phyloP scores from a whole-genome alignment of 35 echinoderm and acorn worm species.

The Ptychodera flava region DNA sequence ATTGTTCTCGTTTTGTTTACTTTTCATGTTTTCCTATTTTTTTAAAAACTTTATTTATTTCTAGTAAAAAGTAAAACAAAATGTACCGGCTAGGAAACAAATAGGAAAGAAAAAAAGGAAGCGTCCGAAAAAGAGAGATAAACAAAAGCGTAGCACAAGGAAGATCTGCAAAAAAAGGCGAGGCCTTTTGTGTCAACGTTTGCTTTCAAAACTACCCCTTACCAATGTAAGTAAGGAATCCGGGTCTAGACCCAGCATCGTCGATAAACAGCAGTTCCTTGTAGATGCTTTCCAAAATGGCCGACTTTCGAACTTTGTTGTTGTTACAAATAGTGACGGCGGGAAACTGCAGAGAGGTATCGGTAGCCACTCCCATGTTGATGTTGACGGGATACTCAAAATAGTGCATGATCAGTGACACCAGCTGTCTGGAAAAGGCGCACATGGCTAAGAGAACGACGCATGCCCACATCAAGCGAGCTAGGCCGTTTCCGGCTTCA shows the following conservation, averaged over 20 bases:
- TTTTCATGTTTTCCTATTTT: too few relatives aligned
- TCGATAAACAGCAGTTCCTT: conserved; percentile 19
- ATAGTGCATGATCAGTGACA: not conserved
- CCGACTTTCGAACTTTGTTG: conserved; percentile 14
- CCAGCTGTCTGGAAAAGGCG: conserved; percentile 11
- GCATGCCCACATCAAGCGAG: not conserved
- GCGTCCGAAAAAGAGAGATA: too few relatives aligned
- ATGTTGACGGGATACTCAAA: conserved; percentile 9
- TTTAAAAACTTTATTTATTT: too few relatives aligned
- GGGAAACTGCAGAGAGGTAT: not conserved
- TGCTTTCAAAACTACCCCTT: too few relatives aligned
- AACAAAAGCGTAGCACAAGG: too few relatives aligned
- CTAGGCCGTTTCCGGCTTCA: not conserved
- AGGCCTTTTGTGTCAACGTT: too few relatives aligned
- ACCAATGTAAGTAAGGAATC: not conserved
- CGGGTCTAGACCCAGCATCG: not conserved
- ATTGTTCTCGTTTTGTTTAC: too few relatives aligned
- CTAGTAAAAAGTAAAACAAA: too few relatives aligned
- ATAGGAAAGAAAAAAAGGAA: too few relatives aligned
- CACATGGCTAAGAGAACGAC: not conserved
- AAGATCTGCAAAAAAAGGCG: too few relatives aligned
- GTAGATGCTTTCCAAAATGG: not conserved
- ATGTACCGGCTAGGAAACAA: too few relatives aligned
- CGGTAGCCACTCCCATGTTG: conserved; percentile 15
- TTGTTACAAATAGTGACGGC: conserved; percentile 13